Evolutionary conservation across 2,113 vertebrate genomes (phyloP).

Genomic region (Columbina picui): DNA sequence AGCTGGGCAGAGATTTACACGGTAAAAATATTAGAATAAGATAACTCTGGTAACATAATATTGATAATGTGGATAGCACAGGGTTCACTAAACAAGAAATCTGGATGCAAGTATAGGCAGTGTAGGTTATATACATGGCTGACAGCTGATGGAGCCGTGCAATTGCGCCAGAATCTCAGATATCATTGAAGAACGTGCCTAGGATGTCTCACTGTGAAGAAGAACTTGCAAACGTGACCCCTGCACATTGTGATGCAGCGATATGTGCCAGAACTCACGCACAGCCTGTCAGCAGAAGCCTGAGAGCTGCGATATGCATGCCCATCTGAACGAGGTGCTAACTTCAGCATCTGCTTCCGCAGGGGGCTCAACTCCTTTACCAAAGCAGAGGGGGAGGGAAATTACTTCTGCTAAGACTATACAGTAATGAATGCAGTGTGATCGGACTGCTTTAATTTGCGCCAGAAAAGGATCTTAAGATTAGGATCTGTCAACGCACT

Average conservation of each 20-base stretch:
- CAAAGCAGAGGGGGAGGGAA: background rate
- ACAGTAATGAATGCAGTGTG: background rate
- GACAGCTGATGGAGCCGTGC: background rate
- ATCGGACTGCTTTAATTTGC: background rate
- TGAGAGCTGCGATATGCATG: background rate
- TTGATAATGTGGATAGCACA: background rate
- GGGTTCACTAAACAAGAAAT: background rate
- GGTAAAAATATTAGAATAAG: background rate
- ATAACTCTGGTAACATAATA: background rate
- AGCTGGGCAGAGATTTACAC: background rate
- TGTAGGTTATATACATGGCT: background rate
- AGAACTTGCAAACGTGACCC: background rate
- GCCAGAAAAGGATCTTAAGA: background rate
- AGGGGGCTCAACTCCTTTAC: background rate
- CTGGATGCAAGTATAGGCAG: background rate
- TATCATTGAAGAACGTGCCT: background rate
- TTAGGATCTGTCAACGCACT: background rate
- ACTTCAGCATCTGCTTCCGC: constrained; percentile 23
- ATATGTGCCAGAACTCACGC: background rate
- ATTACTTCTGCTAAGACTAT: background rate
- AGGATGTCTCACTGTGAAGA: background rate
- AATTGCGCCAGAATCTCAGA: background rate
- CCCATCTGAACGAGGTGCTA: background rate
- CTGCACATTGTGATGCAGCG: background rate
- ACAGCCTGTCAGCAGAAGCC: constrained; percentile 1